Evolutionary conservation across 2,797 vertebrate species (phyloP), one percentile per base, ranked within the genome.

Genomic region (Psittacula derbiana): DNA sequence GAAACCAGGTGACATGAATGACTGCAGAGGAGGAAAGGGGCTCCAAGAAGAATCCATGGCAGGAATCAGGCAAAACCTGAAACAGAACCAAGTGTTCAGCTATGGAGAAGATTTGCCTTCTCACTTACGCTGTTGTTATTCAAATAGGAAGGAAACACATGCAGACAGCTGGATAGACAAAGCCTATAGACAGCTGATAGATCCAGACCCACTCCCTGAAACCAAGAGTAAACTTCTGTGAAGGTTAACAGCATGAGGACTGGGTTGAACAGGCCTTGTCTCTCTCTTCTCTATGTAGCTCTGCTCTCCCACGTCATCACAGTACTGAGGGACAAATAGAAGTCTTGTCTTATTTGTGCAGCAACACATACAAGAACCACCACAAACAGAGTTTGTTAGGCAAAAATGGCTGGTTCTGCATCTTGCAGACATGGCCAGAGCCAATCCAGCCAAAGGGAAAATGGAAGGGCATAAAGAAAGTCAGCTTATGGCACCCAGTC

Each of bases 141-240:
- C 66, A 57, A 38, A 52, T 0, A 23, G 44, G 25, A 71, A 78
- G 28, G 61, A 90, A 88, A 50, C 6, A 33, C 15, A 50, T 27
- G 8, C 10, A 11, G 8, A 49, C 6, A 47, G 60, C 14, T 1
- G 1, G 31, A 70, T 4, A 57, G 61, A 52, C 58, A 38, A 61
- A 57, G 28, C 3, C 55, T 57, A 24, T 4, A 36, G 55, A 57
- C 55, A 57, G 55, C n/a, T 2, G 1, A 9, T 0, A 82, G 4
- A 70, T 60, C 10, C 61, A 86, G 40, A 80, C 21, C 3, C 16
- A 47, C 1, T 0, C 3, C 25, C 17, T 57, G 18, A 73, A 87
- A 53, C 12, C 33, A 83, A 13, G 15, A 50, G 44, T 16, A 74
- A 86, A 43, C 28, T 8, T 65, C 33, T 16, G 36, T 5, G n/a